Evolutionary conservation across 1,140 invertebrate genomes (phyloP).

Genomic region (Scaptomyza montana): DNA sequence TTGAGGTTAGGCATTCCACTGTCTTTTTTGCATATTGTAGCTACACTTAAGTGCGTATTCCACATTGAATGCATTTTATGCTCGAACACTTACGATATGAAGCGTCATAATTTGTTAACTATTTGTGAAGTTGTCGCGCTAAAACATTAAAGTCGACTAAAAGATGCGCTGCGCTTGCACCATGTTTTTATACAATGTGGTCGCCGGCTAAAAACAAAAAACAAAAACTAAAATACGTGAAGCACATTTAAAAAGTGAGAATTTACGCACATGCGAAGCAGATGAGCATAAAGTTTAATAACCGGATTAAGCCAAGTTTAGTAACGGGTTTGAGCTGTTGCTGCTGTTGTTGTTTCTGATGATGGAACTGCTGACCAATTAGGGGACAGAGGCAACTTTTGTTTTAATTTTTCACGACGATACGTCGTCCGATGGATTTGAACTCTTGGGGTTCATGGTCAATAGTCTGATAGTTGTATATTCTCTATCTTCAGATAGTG

Average conservation of each 20-base stretch:
- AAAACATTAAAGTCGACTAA: constrained; percentile 63
- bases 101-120: constrained; percentile 46
- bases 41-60: neutral
- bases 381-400: constrained; percentile 28
- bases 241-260: constrained; percentile 39
- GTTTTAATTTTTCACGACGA: constrained; percentile 3
- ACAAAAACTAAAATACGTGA: constrained; percentile 34
- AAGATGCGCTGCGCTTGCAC: constrained; percentile 68
- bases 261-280: constrained; percentile 45
- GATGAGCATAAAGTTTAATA: constrained; percentile 74
- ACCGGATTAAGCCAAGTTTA: constrained; percentile 66
- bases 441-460: constrained; percentile 45
- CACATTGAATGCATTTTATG: constrained; percentile 16
- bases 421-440: constrained; percentile 6
- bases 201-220: constrained; percentile 25
- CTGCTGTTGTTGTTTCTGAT: constrained; percentile 39
- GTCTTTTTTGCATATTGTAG: neutral
- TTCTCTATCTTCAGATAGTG: constrained; percentile 8
- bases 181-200: constrained; percentile 52
- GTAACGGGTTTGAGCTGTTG: constrained; percentile 42
- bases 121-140: constrained; percentile 41
- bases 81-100: constrained; percentile 57
- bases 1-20: no score
- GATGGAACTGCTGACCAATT: constrained; percentile 30
- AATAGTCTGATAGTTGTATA: neutral